Evolutionary conservation across 2,888 invertebrate species (phyloP).

Genomic region (Apamea anceps): DNA sequence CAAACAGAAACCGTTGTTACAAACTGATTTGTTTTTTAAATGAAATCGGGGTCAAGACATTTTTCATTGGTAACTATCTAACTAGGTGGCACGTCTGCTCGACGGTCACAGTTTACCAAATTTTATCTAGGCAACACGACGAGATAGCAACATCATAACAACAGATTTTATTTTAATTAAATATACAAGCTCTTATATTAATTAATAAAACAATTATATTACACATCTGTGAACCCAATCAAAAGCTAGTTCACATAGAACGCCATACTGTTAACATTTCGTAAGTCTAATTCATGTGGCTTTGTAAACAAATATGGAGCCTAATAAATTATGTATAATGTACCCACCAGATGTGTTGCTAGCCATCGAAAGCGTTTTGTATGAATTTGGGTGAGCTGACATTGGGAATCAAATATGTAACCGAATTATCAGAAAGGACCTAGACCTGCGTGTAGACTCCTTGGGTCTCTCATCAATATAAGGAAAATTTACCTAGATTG

Average conservation of each 20-base stretch:
- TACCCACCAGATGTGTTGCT: slow-evolving; percentile 58
- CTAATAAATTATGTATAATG: slow-evolving; percentile 54
- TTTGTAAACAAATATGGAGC: slow-evolving; percentile 39
- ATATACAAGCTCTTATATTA: slow-evolving; percentile 6
- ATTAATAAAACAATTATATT: slow-evolving; percentile 23
- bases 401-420: slow-evolving; percentile 17
- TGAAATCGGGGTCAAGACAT: background rate
- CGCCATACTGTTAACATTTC: slow-evolving; percentile 48
- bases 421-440: background rate
- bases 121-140: background rate
- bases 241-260: slow-evolving; percentile 53
- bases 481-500: background rate
- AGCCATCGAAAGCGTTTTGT: slow-evolving; percentile 19
- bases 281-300: slow-evolving; percentile 48
- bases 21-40: background rate
- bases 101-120: background rate
- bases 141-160: slow-evolving; percentile 7
- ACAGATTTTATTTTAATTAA: slow-evolving; percentile 24
- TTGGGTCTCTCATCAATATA: background rate
- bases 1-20: background rate
- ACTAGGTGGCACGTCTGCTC: background rate
- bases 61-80: background rate
- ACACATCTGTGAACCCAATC: slow-evolving; percentile 63
- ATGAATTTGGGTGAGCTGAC: slow-evolving; percentile 21
- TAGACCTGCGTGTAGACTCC: too few relatives aligned